These are phyloP conservation scores for Ptychadena robeensis DNA, from an alignment of 2,797 vertebrate genomes.

Conservation along the genomic window DNA sequence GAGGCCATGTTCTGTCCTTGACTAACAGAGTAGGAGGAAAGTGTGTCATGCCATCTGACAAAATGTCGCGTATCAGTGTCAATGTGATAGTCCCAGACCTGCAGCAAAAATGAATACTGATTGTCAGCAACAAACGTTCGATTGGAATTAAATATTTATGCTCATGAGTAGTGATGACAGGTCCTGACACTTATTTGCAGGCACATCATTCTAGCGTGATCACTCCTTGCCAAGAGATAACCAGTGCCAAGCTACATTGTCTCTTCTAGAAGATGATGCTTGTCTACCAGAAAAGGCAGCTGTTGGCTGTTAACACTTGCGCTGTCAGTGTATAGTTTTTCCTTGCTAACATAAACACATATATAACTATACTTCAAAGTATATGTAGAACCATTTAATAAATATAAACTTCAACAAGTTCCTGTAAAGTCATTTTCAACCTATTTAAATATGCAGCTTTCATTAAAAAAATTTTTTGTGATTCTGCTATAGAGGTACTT, in stretches of 20 bases:
- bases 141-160: constrained; percentile 62
- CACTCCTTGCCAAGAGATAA: constrained; percentile 60
- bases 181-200: constrained; percentile 60
- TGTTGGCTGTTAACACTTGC: constrained; percentile 1
- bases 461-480: too few relatives aligned
- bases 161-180: constrained; percentile 64
- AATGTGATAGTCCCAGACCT: constrained; percentile 65
- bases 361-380: neutral
- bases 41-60: constrained; percentile 66
- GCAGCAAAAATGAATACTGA: constrained; percentile 63
- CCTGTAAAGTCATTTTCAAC: too few relatives aligned
- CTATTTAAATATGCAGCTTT: too few relatives aligned
- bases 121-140: constrained; percentile 69
- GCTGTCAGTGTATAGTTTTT: neutral
- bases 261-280: constrained; percentile 41
- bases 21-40: constrained; percentile 62
- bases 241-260: constrained; percentile 38
- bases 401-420: too few relatives aligned
- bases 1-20: constrained; percentile 63
- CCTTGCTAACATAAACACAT: neutral
- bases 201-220: constrained; percentile 60
- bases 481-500: too few relatives aligned
- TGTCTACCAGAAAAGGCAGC: constrained; percentile 14
- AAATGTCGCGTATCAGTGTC: constrained; percentile 65
- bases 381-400: too few relatives aligned